Percentiles rank a stretch among this genome's conserved stretches.
Evolutionary conservation across 2,113 vertebrate species (phyloP).

Genomic region (Pelodiscus sinensis): DNA sequence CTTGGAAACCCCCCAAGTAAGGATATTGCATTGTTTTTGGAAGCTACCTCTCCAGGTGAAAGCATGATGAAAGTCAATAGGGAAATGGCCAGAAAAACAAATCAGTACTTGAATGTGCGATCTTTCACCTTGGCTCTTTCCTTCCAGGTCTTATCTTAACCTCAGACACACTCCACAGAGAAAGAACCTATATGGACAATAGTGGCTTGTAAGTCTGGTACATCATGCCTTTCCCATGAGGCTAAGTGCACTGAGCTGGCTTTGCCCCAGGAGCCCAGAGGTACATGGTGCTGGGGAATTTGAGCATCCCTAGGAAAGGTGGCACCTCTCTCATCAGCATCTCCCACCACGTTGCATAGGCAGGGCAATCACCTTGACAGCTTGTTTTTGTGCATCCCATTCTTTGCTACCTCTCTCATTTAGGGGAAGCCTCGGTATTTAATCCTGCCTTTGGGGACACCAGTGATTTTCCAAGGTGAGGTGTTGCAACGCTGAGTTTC

Average conservation of each 20-base stretch:
- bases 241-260: neutral
- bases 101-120: neutral
- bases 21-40: neutral
- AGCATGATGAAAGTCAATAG: neutral
- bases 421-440: too few relatives aligned
- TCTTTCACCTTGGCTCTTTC: neutral
- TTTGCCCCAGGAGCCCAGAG: neutral
- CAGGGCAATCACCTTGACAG: too few relatives aligned
- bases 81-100: neutral
- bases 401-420: too few relatives aligned
- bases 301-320: neutral
- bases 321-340: too few relatives aligned
- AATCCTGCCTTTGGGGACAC: neutral
- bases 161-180: neutral
- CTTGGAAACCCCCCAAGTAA: neutral
- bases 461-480: neutral
- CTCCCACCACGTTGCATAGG: too few relatives aligned
- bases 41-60: neutral
- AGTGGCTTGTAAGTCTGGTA: neutral
- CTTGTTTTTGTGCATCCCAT: too few relatives aligned
- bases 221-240: neutral
- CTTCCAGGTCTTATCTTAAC: neutral
- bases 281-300: neutral
- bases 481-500: neutral
- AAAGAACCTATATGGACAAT: neutral